These are phyloP conservation scores for Streblospio benedicti DNA, from an alignment of 1,140 invertebrate species.

Conservation along the genomic window DNA sequence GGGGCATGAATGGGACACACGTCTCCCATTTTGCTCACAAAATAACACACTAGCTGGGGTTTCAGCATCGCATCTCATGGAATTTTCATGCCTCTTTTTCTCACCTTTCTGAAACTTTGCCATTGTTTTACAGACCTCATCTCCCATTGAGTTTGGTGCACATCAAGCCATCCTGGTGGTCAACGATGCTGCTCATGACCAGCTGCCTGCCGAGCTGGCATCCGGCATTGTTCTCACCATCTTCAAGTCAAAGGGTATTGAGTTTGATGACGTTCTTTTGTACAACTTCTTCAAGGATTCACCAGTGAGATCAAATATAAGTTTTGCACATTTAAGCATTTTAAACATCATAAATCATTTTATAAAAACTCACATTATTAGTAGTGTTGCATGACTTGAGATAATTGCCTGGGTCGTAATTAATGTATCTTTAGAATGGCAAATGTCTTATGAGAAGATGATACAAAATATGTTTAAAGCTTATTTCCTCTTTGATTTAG, in stretches of 20 bases:
- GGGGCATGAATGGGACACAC: too few relatives aligned
- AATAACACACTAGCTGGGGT: too few relatives aligned
- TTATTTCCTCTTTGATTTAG: too few relatives aligned
- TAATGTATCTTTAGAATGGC: too few relatives aligned
- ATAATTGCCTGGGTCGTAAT: too few relatives aligned
- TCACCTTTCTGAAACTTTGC: too few relatives aligned
- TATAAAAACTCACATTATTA: too few relatives aligned
- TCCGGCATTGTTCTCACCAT: conserved; percentile 35
- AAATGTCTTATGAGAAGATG: neutral
- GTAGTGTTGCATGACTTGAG: too few relatives aligned
- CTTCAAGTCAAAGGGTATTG: conserved; percentile 37
- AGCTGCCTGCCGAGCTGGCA: conserved; percentile 27
- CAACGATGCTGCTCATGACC: conserved; percentile 27
- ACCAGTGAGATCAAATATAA: conserved; percentile 26
- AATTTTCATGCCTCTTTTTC: too few relatives aligned
- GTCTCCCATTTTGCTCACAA: too few relatives aligned
- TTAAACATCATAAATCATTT: neutral
- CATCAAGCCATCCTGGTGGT: conserved; percentile 39
- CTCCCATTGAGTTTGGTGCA: conserved; percentile 41
- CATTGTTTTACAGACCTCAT: too few relatives aligned
- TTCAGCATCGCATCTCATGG: too few relatives aligned
- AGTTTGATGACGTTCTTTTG: conserved; percentile 38
- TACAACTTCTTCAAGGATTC: conserved; percentile 43
- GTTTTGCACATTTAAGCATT: neutral
- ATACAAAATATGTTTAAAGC: neutral